Evolutionary conservation across 1,140 invertebrate genomes (phyloP).

Genomic region (silkworm (Bombyx mori)): ASM3026992v2 NC_085123.1:3004501-3005000

Average conservation of each 20-base stretch:
- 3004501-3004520: constrained; percentile 44
- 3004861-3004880: constrained; percentile 29
- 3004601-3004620: constrained; percentile 48
- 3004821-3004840: constrained; percentile 56
- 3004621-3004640: constrained; percentile 50
- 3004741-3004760: constrained; percentile 37
- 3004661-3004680: constrained; percentile 58
- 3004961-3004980: constrained; percentile 37
- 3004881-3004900: constrained; percentile 42
- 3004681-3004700: constrained; percentile 65
- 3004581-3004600: constrained; percentile 58
- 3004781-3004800: constrained; percentile 38
- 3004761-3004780: constrained; percentile 46
- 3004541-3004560: constrained; percentile 39
- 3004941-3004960: constrained; percentile 37
- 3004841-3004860: constrained; percentile 14
- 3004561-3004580: constrained; percentile 58
- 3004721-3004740: constrained; percentile 41
- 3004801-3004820: constrained; percentile 53
- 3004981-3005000: constrained; percentile 48
- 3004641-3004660: constrained; percentile 56
- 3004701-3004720: constrained; percentile 55
- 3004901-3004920: constrained; percentile 51
- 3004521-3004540: constrained; percentile 46
- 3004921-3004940: constrained; percentile 58